A percentile compares a stretch with the other conserved stretches of the same genome.
Conservation (phyloP, 2,797 vertebrate genomes). For the Chelmon rostratus region DNA sequence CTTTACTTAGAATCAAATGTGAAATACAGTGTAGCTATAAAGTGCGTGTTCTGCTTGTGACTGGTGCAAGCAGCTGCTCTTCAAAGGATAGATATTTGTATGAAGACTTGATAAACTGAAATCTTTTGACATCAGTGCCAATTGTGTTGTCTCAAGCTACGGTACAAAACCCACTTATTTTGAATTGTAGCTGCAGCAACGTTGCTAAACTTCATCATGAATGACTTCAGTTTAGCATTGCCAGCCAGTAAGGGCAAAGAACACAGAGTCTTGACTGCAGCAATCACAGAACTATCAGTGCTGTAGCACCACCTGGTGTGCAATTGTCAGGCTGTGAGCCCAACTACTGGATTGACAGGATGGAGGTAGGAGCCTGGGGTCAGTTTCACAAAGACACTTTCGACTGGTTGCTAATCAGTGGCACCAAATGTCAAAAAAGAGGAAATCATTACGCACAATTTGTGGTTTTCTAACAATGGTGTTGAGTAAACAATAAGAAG, state of each 20-base stretch:
- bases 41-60: background rate
- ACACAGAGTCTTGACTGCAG: background rate
- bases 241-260: background rate
- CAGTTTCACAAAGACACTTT: background rate
- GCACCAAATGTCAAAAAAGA: background rate
- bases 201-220: background rate
- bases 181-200: background rate
- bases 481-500: background rate
- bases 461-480: no score
- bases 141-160: background rate
- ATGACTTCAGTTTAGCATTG: background rate
- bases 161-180: background rate
- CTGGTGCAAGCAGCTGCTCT: background rate
- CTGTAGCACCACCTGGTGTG: slow-evolving; percentile 63
- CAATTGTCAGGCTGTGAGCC: background rate
- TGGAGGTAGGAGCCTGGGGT: background rate
- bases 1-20: background rate
- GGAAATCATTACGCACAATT: no score
- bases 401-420: background rate
- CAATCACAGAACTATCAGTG: slow-evolving; percentile 11
- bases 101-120: background rate
- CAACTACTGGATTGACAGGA: background rate
- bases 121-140: background rate
- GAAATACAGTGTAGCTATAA: background rate
- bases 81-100: background rate